Conservation (phyloP, 1,140 invertebrate species). For the Meloidogyne chitwoodi region DNA sequence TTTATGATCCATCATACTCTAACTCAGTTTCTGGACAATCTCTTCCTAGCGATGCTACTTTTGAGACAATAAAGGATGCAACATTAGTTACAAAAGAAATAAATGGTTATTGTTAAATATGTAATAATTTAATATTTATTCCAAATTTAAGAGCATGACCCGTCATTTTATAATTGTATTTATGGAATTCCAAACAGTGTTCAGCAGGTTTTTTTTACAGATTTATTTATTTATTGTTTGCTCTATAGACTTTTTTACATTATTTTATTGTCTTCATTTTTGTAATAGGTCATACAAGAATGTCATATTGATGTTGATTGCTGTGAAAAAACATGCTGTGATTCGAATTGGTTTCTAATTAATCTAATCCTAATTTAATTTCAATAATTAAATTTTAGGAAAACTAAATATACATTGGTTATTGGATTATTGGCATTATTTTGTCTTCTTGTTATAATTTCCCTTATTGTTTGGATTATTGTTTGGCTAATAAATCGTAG, state of each 20-base stretch:
- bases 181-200: constrained; percentile 16
- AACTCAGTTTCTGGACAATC: neutral
- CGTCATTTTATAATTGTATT: constrained; percentile 21
- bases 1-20: neutral
- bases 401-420: neutral
- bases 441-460: constrained; percentile 15
- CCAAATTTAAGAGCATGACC: constrained; percentile 5
- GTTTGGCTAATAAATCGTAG: constrained; percentile 6
- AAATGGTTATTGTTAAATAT: neutral
- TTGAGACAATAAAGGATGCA: neutral
- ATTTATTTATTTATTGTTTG: too few relatives aligned
- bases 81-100: constrained; percentile 3
- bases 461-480: constrained; percentile 10
- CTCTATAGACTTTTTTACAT: too few relatives aligned
- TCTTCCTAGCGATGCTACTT: neutral
- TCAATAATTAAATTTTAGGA: neutral
- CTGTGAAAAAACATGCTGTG: constrained; percentile 15
- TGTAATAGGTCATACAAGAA: neutral
- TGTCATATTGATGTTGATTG: constrained; percentile 18
- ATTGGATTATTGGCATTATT: constrained; percentile 6
- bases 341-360: constrained; percentile 8
- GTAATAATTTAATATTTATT: neutral
- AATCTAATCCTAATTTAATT: neutral
- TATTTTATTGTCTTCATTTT: too few relatives aligned
- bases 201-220: neutral